Conservation (phyloP, 2,888 invertebrate species). For the Parascotia fuliginaria region DNA sequence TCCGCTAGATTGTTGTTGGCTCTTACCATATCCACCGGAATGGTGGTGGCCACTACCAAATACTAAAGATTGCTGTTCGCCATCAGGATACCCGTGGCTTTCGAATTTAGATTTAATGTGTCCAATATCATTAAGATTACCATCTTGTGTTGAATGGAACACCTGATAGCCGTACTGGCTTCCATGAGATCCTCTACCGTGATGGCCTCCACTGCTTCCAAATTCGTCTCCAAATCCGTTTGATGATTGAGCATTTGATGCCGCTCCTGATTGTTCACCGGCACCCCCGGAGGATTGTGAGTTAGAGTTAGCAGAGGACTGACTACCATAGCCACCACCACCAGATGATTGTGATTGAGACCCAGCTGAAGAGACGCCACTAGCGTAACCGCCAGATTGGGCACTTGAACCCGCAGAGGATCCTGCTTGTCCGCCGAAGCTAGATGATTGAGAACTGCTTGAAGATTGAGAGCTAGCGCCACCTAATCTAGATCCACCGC, state of each 20-base stretch:
- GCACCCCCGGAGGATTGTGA: conserved; percentile 7
- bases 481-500: conserved; percentile 4
- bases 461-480: conserved; percentile 19
- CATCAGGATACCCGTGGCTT: conserved; percentile 3
- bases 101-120: conserved; percentile 16
- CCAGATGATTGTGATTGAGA: conserved; percentile 13
- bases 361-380: conserved; percentile 4
- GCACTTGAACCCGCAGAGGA: conserved; percentile 13
- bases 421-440: conserved; percentile 9
- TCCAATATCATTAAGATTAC: conserved; percentile 13
- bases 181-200: conserved; percentile 2
- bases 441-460: conserved; percentile 26
- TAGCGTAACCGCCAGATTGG: conserved; percentile 5
- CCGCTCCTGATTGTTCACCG: conserved; percentile 6
- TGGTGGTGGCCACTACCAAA: too few relatives aligned
- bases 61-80: conserved; percentile 1
- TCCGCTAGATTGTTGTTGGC: conserved; percentile 15
- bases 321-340: not conserved
- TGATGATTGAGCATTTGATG: conserved; percentile 6
- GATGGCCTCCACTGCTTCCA: not conserved
- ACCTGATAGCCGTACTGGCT: conserved; percentile 43
- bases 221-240: conserved; percentile 3
- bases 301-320: conserved; percentile 8
- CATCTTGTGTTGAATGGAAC: conserved; percentile 47
- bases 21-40: not conserved